Percentiles rank a stretch among this genome's conserved stretches.
These are phyloP conservation scores for Melanocharis versteri DNA, from an alignment of 2,113 vertebrate genomes.

Conservation along the genomic window DNA sequence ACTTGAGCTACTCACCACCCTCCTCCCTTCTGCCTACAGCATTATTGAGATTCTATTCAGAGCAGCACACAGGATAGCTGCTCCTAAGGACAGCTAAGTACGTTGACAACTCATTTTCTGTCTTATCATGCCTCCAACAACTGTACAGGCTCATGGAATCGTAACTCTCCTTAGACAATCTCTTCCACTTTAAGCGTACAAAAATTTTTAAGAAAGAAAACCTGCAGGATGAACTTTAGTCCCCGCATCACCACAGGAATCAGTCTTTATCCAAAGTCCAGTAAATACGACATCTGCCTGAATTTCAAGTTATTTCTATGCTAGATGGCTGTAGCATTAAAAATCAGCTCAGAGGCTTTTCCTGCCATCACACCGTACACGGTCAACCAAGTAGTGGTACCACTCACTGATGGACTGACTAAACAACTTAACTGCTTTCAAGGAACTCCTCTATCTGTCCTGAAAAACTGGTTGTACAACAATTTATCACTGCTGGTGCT, in stretches of 20 bases:
- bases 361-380: neutral
- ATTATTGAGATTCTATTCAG: neutral
- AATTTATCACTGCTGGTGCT: neutral
- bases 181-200: neutral
- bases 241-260: neutral
- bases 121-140: neutral
- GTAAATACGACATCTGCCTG: neutral
- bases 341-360: neutral
- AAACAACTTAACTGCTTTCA: neutral
- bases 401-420: neutral
- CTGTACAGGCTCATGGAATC: neutral
- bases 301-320: neutral
- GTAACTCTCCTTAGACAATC: neutral
- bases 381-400: neutral
- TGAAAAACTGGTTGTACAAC: neutral
- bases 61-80: neutral
- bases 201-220: neutral
- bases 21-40: neutral
- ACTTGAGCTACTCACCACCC: neutral
- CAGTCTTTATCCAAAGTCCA: neutral
- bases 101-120: neutral
- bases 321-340: neutral
- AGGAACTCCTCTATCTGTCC: neutral
- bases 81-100: neutral
- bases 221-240: neutral